Evolutionary conservation across 2,113 vertebrate genomes (phyloP).

Genomic region (Galbula dea): DNA sequence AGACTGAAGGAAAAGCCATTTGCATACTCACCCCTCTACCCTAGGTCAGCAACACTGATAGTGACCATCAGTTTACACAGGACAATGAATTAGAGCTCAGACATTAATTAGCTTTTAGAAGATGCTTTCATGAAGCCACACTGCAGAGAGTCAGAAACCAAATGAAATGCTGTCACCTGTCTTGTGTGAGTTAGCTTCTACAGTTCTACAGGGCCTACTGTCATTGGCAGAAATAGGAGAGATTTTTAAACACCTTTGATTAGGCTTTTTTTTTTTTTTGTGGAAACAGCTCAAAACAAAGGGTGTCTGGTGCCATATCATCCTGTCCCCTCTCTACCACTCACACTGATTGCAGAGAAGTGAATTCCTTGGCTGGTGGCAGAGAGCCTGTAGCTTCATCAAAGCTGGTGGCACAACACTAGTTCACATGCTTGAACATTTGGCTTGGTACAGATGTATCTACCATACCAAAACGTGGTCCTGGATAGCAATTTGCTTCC

Average conservation of each 20-base stretch:
- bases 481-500: neutral
- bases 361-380: neutral
- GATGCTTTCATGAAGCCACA: neutral
- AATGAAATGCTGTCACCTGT: neutral
- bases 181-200: neutral
- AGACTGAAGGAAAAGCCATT: neutral
- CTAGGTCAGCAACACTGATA: neutral
- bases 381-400: neutral
- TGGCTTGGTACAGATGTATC: neutral
- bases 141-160: neutral
- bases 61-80: neutral
- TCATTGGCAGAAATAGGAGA: neutral
- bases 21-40: neutral
- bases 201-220: neutral
- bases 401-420: fast-evolving
- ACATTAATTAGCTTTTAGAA: neutral
- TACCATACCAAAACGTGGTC: neutral
- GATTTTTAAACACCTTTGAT: constrained; percentile 16
- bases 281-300: neutral
- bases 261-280: neutral
- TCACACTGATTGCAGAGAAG: neutral
- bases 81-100: neutral
- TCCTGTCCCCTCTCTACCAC: neutral
- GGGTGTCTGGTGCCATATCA: neutral
- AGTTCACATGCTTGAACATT: neutral